These are phyloP conservation scores for Drosophila merina DNA, from an alignment of 2,888 invertebrate species.

Conservation along the genomic window DNA sequence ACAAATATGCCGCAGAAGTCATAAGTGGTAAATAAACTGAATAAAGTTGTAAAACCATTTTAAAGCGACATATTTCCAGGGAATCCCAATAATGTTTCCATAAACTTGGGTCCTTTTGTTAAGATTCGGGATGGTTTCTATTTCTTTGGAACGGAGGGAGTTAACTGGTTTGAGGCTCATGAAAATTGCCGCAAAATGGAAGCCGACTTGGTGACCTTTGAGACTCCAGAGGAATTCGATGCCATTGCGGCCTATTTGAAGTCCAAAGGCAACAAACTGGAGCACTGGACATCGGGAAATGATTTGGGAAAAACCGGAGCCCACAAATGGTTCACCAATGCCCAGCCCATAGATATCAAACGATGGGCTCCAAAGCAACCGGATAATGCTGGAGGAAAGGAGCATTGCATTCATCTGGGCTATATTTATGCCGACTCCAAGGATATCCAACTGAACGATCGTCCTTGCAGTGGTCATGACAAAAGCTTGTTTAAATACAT, in stretches of 20 bases:
- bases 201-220: conserved; percentile 34
- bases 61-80: conserved; percentile 1
- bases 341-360: conserved; percentile 40
- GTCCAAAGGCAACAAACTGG: neutral
- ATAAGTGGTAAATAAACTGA: neutral
- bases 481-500: conserved; percentile 20
- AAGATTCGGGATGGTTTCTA: conserved; percentile 23
- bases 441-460: conserved; percentile 43
- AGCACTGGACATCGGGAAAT: conserved; percentile 55
- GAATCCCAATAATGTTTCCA: conserved; percentile 11
- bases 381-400: conserved; percentile 52
- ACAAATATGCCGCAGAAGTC: neutral
- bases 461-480: conserved; percentile 5
- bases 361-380: conserved; percentile 62
- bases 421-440: conserved; percentile 26
- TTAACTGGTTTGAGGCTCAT: conserved; percentile 31
- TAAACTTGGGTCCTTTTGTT: conserved; percentile 15
- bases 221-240: conserved; percentile 27
- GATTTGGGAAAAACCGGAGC: conserved; percentile 52
- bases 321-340: conserved; percentile 55
- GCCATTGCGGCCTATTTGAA: conserved; percentile 14
- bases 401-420: conserved; percentile 58
- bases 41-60: neutral
- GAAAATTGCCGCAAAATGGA: conserved; percentile 21
- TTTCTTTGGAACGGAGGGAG: conserved; percentile 21